A percentile compares a stretch with the other conserved stretches of the same genome.
Conservation (phyloP, 2,797 vertebrate species). For the Phrynocephalus guinanensis region DNA sequence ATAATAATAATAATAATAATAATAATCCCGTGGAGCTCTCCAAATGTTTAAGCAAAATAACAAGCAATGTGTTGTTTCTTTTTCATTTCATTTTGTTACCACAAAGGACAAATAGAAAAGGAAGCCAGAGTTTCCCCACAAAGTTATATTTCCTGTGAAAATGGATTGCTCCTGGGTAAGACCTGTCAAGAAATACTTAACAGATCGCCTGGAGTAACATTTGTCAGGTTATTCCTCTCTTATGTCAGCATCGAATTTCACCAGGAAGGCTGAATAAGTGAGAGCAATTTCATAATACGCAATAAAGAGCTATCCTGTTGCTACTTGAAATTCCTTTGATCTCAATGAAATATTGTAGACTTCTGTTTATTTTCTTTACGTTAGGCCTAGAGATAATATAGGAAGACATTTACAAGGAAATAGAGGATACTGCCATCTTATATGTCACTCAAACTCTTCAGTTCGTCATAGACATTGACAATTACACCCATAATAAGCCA, state of each 20-base stretch:
- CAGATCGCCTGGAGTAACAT: conserved; percentile 56
- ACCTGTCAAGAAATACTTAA: conserved; percentile 72
- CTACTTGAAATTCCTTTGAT: conserved; percentile 72
- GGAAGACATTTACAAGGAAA: conserved; percentile 63
- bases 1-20: no score
- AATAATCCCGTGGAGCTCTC: neutral
- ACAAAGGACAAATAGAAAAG: conserved; percentile 74
- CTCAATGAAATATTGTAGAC: conserved; percentile 64
- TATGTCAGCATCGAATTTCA: conserved; percentile 73
- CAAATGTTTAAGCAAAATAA: neutral
- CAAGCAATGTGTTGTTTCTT: neutral
- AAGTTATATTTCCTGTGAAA: conserved; percentile 70
- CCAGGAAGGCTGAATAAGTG: conserved; percentile 65
- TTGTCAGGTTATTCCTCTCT: conserved; percentile 63
- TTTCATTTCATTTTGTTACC: conserved; percentile 52
- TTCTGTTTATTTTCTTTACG: conserved; percentile 53
- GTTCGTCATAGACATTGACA: conserved; percentile 40
- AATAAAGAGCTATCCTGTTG: conserved; percentile 70
- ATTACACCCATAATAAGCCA: conserved; percentile 49
- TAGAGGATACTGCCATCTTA: conserved; percentile 1
- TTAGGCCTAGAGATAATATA: conserved; percentile 52
- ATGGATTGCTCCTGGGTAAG: conserved; percentile 69
- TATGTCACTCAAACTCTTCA: conserved; percentile 53
- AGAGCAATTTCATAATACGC: conserved; percentile 56
- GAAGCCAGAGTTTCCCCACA: conserved; percentile 76